Evolutionary conservation across 2,113 vertebrate genomes (phyloP).

Genomic region (Chrysochloris asiatica): DNA sequence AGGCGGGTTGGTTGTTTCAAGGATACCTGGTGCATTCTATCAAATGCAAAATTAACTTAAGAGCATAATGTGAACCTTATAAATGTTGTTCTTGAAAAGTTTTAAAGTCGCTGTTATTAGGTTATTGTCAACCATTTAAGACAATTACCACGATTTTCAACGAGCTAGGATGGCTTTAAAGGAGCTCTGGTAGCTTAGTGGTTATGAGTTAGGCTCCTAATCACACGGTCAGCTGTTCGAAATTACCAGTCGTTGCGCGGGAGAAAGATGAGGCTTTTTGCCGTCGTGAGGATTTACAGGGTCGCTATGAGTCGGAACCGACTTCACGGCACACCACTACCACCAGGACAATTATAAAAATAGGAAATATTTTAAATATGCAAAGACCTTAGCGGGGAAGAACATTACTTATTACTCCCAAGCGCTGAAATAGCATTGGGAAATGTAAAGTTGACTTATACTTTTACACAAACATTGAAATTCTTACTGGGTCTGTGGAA

Average conservation of each 20-base stretch:
- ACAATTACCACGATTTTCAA: too few species aligned
- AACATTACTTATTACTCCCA: not conserved
- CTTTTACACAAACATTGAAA: not conserved
- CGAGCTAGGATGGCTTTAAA: too few species aligned
- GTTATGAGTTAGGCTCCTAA: too few species aligned
- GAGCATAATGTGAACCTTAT: not conserved
- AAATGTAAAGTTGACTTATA: not conserved
- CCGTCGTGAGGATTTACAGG: too few species aligned
- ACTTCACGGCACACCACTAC: too few species aligned
- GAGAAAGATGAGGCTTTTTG: too few species aligned
- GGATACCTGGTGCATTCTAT: not conserved
- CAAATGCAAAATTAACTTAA: fast-evolving
- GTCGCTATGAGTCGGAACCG: too few species aligned
- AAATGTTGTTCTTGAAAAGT: not conserved
- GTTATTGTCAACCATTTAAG: not conserved
- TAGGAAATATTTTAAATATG: not conserved
- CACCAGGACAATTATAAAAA: not conserved
- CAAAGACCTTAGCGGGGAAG: not conserved
- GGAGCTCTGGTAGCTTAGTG: too few species aligned
- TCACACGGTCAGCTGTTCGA: too few species aligned
- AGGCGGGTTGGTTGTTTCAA: fast-evolving
- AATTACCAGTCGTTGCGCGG: too few species aligned
- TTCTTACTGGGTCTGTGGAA: not conserved
- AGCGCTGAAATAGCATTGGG: not conserved
- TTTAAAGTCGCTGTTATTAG: too few species aligned